Conservation (phyloP, 2,113 vertebrate genomes). For the Indicator maculatus region DNA sequence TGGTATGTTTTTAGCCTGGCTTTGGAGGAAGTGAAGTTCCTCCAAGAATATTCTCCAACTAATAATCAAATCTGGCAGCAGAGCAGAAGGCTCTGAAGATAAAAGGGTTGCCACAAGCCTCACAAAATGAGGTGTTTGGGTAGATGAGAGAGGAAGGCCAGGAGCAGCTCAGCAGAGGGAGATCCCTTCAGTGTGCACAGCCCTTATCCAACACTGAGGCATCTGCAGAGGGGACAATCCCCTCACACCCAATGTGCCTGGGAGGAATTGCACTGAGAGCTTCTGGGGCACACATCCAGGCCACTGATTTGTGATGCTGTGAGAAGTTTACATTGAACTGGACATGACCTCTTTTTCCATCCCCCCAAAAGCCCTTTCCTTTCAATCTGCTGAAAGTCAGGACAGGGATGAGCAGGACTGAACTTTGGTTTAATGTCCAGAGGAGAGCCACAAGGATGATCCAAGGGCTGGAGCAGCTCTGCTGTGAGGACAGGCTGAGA, state of each 20-base stretch:
- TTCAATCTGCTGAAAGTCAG: not conserved
- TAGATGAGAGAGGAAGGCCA: not conserved
- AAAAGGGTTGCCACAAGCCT: constrained; percentile 13
- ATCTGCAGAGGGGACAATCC: not conserved
- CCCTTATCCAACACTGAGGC: not conserved
- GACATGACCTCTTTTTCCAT: not conserved
- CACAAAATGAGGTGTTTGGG: not conserved
- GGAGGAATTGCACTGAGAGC: not conserved
- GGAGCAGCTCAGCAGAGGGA: not conserved
- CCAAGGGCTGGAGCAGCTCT: too few relatives aligned
- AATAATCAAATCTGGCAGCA: not conserved
- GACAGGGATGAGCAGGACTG: not conserved
- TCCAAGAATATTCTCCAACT: not conserved
- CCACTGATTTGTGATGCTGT: not conserved
- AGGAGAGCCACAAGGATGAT: not conserved
- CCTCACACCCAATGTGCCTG: not conserved
- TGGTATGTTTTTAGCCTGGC: not conserved
- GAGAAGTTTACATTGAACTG: not conserved
- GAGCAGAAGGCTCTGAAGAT: not conserved
- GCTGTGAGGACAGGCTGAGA: too few relatives aligned
- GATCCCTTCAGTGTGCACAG: not conserved
- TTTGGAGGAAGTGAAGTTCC: constrained; percentile 15
- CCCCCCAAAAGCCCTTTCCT: not conserved
- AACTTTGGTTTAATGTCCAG: not conserved
- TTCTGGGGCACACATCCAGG: not conserved